Conservation (phyloP, 2,888 invertebrate species). For the Tethea ocularis region DNA sequence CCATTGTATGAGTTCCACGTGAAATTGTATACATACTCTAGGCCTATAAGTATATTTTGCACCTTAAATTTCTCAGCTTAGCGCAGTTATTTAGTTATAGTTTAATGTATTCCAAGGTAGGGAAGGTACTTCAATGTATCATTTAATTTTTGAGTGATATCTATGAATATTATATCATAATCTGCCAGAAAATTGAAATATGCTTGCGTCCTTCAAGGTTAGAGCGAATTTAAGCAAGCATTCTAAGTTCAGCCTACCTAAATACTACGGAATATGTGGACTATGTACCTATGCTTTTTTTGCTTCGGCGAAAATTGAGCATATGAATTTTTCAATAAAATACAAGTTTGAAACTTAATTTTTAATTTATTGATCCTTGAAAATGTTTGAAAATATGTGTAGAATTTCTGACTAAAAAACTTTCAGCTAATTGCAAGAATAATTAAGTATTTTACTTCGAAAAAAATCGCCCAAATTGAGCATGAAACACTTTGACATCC, state of each 20-base stretch:
- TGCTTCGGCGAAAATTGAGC: background rate
- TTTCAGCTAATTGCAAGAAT: background rate
- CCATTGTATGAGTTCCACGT: slow-evolving; percentile 20
- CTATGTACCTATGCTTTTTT: background rate
- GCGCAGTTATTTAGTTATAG: slow-evolving; percentile 59
- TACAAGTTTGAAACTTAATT: background rate
- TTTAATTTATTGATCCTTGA: no score
- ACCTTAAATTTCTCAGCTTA: slow-evolving; percentile 55
- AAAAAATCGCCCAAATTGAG: background rate
- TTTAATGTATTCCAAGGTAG: slow-evolving; percentile 45
- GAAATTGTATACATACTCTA: slow-evolving; percentile 32
- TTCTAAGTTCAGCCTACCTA: background rate
- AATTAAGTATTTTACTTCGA: background rate
- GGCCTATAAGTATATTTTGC: slow-evolving; percentile 44
- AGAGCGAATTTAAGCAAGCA: background rate
- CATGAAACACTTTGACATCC: background rate
- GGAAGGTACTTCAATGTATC: slow-evolving; percentile 42
- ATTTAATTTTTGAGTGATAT: slow-evolving; percentile 26
- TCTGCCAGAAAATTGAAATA: slow-evolving; percentile 19
- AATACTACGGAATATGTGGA: no score
- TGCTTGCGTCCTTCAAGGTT: background rate
- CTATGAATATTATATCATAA: slow-evolving; percentile 18
- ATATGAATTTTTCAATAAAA: background rate
- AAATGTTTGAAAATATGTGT: no score
- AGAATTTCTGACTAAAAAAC: background rate